These are phyloP conservation scores for Crocodylus rhombifer DNA, from an alignment of 2,797 vertebrate species.

Conservation along the genomic window DNA sequence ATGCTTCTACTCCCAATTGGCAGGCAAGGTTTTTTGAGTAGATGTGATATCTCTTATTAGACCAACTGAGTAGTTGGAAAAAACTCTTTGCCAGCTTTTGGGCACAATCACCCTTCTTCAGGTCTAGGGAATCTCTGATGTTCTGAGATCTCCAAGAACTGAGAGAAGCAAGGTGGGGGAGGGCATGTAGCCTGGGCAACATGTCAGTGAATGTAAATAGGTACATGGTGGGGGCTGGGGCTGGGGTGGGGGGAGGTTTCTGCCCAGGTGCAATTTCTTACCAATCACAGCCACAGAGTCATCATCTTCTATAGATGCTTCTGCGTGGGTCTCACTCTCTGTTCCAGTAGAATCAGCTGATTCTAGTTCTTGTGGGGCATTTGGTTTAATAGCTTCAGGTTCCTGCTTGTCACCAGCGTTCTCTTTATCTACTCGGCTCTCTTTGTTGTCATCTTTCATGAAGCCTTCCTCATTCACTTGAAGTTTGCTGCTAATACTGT, in stretches of 20 bases:
- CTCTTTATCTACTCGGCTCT: conserved; percentile 79
- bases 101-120: no score
- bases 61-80: no score
- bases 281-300: conserved; percentile 74
- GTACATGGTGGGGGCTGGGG: neutral
- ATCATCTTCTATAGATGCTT: neutral
- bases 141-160: no score
- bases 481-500: conserved; percentile 79
- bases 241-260: neutral
- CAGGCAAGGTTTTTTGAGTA: neutral
- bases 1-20: neutral
- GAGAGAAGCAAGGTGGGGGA: no score
- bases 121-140: no score
- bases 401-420: conserved; percentile 26
- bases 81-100: no score
- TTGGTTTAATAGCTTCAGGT: conserved; percentile 18
- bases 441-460: conserved; percentile 83
- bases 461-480: conserved; percentile 74
- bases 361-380: neutral
- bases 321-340: neutral
- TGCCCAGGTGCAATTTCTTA: conserved; percentile 47
- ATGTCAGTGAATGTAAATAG: no score
- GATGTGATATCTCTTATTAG: no score
- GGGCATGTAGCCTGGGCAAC: no score
- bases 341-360: conserved; percentile 2